phyloP scores from a whole-genome alignment of 2,888 invertebrate genomes.

The Cosmia trapezina region DNA sequence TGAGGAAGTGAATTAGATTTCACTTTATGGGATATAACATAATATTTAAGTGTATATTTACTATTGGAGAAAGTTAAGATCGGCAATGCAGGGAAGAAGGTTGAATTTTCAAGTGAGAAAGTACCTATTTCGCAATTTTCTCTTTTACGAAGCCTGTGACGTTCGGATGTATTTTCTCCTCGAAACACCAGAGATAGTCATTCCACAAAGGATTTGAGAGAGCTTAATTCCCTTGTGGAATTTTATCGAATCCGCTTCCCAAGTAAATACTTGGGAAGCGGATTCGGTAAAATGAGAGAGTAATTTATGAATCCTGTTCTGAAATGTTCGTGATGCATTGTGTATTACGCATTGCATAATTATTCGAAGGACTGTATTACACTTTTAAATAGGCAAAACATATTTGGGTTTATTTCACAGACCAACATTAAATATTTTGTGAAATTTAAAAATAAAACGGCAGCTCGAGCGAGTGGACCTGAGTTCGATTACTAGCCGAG shows the following conservation, averaged over 20 bases:
- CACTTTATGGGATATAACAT: conserved; percentile 26
- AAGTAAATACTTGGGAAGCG: conserved; percentile 10
- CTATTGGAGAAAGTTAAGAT: conserved; percentile 19
- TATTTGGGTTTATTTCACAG: background rate
- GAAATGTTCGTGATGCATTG: conserved; percentile 25
- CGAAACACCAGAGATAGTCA: conserved; percentile 10
- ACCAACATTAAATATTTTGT: background rate
- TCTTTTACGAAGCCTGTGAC: conserved; percentile 11
- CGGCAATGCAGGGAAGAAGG: background rate
- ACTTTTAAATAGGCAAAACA: background rate
- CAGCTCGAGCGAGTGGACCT: background rate
- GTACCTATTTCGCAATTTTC: conserved; percentile 10
- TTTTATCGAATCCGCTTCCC: too few species aligned
- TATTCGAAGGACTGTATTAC: background rate
- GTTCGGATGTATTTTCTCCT: conserved; percentile 23
- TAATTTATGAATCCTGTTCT: conserved; percentile 32
- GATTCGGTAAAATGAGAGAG: conserved; percentile 28
- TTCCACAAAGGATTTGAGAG: conserved; percentile 19
- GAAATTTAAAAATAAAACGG: background rate
- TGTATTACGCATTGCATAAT: conserved; percentile 18
- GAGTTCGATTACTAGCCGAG: background rate
- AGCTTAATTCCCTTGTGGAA: background rate
- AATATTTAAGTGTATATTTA: conserved; percentile 35
- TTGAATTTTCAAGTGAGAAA: conserved; percentile 7
- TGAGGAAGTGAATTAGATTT: conserved; percentile 37